A percentile compares a stretch with the other conserved stretches of the same genome.
Conservation (phyloP, 2,888 invertebrate genomes). For the Sminthurinus aureus region DNA sequence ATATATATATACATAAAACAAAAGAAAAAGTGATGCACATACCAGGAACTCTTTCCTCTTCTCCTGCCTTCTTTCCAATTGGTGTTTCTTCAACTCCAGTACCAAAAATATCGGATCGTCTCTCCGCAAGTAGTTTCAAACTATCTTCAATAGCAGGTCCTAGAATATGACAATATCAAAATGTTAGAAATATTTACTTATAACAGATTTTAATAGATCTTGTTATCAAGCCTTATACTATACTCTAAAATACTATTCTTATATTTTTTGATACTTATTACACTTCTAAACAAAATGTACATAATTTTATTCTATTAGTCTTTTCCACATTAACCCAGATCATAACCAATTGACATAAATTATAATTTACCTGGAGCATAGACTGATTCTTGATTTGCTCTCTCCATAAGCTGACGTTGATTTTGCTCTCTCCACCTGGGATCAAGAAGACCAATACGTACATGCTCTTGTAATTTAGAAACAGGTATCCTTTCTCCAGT, state of each 20-base stretch:
- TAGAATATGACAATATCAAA: slow-evolving; percentile 56
- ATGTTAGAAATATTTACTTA: slow-evolving; percentile 60
- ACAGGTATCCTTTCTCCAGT: slow-evolving; percentile 98
- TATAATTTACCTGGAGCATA: slow-evolving; percentile 70
- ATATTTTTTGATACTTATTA: background rate
- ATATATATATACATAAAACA: too few species aligned
- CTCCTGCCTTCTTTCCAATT: slow-evolving; percentile 98
- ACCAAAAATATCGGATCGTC: slow-evolving; percentile 99
- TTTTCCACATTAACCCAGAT: too few species aligned
- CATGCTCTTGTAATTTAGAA: slow-evolving; percentile 96
- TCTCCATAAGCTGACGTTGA: slow-evolving; percentile 92
- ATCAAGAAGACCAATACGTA: slow-evolving; percentile 95
- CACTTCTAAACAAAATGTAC: too few species aligned
- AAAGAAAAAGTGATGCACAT: slow-evolving; percentile 37
- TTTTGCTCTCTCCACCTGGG: slow-evolving; percentile 98
- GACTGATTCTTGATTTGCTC: slow-evolving; percentile 88
- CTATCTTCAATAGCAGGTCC: slow-evolving; percentile 94
- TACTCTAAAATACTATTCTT: background rate
- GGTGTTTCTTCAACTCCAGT: slow-evolving; percentile 98
- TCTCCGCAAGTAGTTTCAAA: slow-evolving; percentile 93
- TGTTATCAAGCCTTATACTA: background rate
- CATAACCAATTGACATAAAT: background rate
- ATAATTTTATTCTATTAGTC: too few species aligned
- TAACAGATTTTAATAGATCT: slow-evolving; percentile 21
- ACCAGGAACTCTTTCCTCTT: slow-evolving; percentile 67